Conservation (phyloP, 2,888 invertebrate species). For the Cheilosia vulpina region DNA sequence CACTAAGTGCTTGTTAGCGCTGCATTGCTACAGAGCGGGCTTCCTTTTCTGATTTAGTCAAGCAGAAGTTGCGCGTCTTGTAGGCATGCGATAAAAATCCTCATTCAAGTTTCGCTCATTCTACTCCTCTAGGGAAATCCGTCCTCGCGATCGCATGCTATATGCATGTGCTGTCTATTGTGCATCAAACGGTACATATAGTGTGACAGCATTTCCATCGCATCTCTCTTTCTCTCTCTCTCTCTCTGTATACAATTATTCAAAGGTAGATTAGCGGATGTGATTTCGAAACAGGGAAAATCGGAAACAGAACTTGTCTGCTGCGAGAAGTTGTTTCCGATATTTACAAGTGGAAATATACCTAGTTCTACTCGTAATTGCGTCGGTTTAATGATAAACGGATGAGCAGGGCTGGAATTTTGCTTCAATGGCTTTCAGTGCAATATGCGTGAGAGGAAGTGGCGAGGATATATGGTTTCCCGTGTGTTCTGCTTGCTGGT, state of each 20-base stretch:
- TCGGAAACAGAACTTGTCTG: conserved; percentile 6
- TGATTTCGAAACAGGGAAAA: conserved; percentile 41
- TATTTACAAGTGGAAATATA: conserved; percentile 21
- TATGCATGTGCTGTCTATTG: background rate
- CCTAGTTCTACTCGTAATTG: background rate
- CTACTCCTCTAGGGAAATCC: conserved; percentile 31
- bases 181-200: background rate
- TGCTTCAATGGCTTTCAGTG: no score
- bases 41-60: conserved; percentile 25
- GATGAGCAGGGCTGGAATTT: background rate
- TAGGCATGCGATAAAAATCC: conserved; percentile 35
- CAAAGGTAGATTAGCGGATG: conserved; percentile 48
- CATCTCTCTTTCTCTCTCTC: background rate
- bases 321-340: background rate
- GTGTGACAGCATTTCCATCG: background rate
- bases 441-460: no score
- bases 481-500: no score
- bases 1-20: conserved; percentile 71
- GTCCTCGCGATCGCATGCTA: conserved; percentile 5
- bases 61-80: conserved; percentile 26
- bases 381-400: conserved; percentile 3
- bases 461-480: no score
- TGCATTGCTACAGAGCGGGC: conserved; percentile 59
- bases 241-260: conserved; percentile 40
- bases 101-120: conserved; percentile 47